Evolutionary conservation across 2,888 invertebrate species (phyloP), one percentile per base, ranked within the genome.

Genomic region (Lymantria monacha): DNA sequence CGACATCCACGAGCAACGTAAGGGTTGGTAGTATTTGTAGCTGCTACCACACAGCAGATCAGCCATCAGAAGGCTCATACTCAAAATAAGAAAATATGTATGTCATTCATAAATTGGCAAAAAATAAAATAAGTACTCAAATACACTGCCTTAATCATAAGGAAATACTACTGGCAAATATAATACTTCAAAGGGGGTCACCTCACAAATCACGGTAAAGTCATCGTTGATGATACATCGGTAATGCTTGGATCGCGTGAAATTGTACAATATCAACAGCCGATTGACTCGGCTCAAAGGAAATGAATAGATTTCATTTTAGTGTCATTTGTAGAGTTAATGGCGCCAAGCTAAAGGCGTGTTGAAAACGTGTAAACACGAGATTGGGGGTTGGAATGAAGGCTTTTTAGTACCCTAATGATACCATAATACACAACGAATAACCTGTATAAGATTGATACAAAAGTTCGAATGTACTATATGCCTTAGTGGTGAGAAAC

Each of bases 291-390:
- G 75, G 71, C 78, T 79, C 79, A 74, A 81, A 82, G 89, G 88
- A 91, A 91, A 91, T 91, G 90, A 91, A 91, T 90, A 91, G 91
- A 91, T 91, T 91, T 90, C 85, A 86, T 90, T 90, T 85, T 85
- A 85, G 88, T 91, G 90, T 88, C 91, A 88, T 91, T 90, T 90
- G 89, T 90, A 84, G 85, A 71, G 84, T 74, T 91, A 91, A 91
- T 91, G 83, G 86, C 84, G 79, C 81, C 84, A 79, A 63, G 75
- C 79, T 86, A 83, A 85, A 85, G 82, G 64, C 79, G 72, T 69
- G 76, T 73, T 72, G 76, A 77, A 73, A 77, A 71, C 72, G 74
- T 69, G 78, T 78, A 75, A 76, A 77, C 78, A 74, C 63, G 63
- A 68, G 69, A 67, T 62, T 63, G 73, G 67, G 47, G 53, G 70